Conservation (phyloP, 2,888 invertebrate genomes). For the Rotaria sp. region DNA sequence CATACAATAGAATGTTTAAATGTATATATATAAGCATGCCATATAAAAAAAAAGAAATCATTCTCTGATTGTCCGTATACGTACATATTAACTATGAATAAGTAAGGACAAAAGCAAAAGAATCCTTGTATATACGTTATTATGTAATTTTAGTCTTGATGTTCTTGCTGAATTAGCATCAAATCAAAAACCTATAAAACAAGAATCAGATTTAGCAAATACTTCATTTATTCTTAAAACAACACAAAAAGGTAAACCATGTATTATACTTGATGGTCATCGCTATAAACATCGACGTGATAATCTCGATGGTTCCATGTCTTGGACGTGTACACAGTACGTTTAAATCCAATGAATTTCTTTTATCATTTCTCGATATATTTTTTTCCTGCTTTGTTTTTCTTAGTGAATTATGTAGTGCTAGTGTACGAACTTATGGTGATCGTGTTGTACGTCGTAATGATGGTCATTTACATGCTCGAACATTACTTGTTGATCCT, state of each 20-base stretch:
- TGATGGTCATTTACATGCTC: conserved; percentile 29
- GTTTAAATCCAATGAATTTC: neutral
- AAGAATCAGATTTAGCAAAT: neutral
- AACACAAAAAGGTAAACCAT: conserved; percentile 26
- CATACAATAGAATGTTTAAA: neutral
- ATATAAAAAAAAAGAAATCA: neutral
- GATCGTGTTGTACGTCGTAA: conserved; percentile 29
- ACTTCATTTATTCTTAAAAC: neutral
- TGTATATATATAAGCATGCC: neutral
- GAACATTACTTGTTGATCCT: conserved; percentile 12
- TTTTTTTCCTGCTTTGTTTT: neutral
- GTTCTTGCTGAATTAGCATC: conserved; percentile 23
- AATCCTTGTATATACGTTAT: too few species aligned
- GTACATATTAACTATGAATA: neutral
- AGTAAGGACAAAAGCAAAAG: neutral
- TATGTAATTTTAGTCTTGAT: neutral
- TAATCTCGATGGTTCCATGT: conserved; percentile 18
- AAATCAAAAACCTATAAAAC: neutral
- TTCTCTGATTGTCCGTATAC: neutral
- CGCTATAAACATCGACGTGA: conserved; percentile 27
- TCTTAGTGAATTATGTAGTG: conserved; percentile 14
- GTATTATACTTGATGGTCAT: conserved; percentile 24
- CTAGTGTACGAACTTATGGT: conserved; percentile 7
- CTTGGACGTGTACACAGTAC: conserved; percentile 24
- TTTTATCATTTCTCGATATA: neutral